Evolutionary conservation across 1,140 invertebrate species (phyloP).

Genomic region (Drosophila suzukii): DNA sequence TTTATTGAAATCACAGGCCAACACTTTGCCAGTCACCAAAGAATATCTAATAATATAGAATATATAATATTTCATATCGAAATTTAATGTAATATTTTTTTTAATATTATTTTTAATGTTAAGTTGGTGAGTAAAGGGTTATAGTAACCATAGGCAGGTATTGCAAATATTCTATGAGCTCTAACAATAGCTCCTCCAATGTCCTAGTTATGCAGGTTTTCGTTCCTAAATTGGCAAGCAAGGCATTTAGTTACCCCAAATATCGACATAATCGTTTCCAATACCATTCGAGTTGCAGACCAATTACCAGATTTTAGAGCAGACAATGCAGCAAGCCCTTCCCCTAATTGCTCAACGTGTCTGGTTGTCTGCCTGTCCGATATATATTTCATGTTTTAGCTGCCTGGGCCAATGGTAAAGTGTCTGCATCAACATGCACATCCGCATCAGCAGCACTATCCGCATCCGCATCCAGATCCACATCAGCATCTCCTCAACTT

Average conservation of each 20-base stretch:
- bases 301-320: neutral
- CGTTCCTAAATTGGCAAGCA: neutral
- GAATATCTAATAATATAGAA: too few relatives aligned
- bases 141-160: neutral
- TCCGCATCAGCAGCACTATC: slow-evolving; percentile 21
- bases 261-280: neutral
- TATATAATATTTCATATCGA: too few relatives aligned
- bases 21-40: neutral
- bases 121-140: too few relatives aligned
- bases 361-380: neutral
- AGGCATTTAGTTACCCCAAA: neutral
- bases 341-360: slow-evolving; percentile 12
- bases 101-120: too few relatives aligned
- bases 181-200: neutral
- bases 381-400: slow-evolving; percentile 12
- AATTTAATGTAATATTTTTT: too few relatives aligned
- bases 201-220: too few relatives aligned
- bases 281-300: neutral
- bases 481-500: slow-evolving; percentile 15
- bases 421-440: slow-evolving; percentile 34
- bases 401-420: slow-evolving; percentile 16
- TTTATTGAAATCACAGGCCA: neutral
- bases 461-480: slow-evolving; percentile 1
- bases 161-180: neutral
- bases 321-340: neutral